phyloP scores from a whole-genome alignment of 2,888 invertebrate species.

The Phortica magna region DNA sequence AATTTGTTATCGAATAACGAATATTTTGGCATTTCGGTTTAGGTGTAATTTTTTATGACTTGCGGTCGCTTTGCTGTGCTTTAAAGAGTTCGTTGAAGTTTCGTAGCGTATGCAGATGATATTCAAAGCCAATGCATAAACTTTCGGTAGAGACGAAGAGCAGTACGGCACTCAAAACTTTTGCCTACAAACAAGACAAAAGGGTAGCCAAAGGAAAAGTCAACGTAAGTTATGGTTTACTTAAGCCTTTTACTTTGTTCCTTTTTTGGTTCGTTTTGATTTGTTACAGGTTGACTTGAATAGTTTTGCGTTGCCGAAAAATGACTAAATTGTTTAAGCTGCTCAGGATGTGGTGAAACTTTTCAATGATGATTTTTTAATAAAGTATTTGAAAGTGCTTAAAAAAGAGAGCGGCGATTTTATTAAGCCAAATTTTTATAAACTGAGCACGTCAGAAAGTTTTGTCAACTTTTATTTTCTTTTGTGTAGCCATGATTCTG shows the following conservation, averaged over 20 bases:
- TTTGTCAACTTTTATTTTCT: background rate
- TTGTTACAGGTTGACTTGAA: background rate
- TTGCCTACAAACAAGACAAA: constrained; percentile 12
- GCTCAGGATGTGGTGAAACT: constrained; percentile 41
- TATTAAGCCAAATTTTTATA: constrained; percentile 53
- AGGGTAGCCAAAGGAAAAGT: background rate
- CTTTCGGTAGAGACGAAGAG: constrained; percentile 37
- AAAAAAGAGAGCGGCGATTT: constrained; percentile 51
- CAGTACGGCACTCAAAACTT: background rate
- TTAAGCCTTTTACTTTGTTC: background rate
- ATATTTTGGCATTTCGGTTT: background rate
- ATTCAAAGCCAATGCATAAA: constrained; percentile 46
- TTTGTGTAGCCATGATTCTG: background rate
- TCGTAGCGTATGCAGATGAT: constrained; percentile 43
- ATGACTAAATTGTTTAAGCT: constrained; percentile 26
- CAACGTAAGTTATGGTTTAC: background rate
- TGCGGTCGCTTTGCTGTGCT: constrained; percentile 44
- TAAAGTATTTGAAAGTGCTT: constrained; percentile 32
- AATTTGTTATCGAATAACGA: background rate
- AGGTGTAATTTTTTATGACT: background rate
- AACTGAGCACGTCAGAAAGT: constrained; percentile 46
- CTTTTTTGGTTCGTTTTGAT: background rate
- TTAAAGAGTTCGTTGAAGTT: constrained; percentile 58
- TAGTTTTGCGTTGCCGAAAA: constrained; percentile 14
- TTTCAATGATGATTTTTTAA: constrained; percentile 2